These are phyloP conservation scores for Platypus cylindrus DNA, from an alignment of 2,888 invertebrate genomes.

Conservation along the genomic window DNA sequence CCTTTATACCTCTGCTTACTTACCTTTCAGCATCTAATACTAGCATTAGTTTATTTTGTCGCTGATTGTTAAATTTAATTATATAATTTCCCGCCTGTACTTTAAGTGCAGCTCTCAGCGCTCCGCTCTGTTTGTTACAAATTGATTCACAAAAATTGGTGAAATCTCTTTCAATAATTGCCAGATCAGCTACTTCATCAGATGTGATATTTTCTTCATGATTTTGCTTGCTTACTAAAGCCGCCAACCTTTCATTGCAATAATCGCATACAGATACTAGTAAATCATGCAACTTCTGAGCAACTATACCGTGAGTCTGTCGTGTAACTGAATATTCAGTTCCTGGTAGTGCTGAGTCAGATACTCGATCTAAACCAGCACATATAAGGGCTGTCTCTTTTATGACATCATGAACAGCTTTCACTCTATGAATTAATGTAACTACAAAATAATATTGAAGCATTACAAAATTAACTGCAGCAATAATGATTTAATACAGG, in stretches of 20 bases:
- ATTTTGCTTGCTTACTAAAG: slow-evolving; percentile 68
- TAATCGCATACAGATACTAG: slow-evolving; percentile 77
- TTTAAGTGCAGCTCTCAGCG: slow-evolving; percentile 70
- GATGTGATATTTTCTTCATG: slow-evolving; percentile 62
- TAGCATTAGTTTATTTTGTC: slow-evolving; percentile 71
- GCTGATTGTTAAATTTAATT: slow-evolving; percentile 78
- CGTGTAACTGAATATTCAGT: slow-evolving; percentile 54
- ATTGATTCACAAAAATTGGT: slow-evolving; percentile 61
- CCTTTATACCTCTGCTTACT: no score
- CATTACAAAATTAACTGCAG: no score
- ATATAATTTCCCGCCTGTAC: slow-evolving; percentile 85
- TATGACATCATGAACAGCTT: slow-evolving; percentile 64
- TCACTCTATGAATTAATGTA: slow-evolving; percentile 59
- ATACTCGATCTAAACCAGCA: slow-evolving; percentile 36
- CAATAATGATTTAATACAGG: no score
- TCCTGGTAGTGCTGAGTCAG: slow-evolving; percentile 25
- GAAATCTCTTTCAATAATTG: slow-evolving; percentile 66
- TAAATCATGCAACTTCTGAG: slow-evolving; percentile 60
- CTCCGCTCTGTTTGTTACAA: slow-evolving; percentile 60
- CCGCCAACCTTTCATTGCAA: slow-evolving; percentile 85
- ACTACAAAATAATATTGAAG: slow-evolving; percentile 18
- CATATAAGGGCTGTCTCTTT: slow-evolving; percentile 58
- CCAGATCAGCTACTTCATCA: slow-evolving; percentile 60
- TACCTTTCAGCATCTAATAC: slow-evolving; percentile 73
- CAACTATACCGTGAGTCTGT: slow-evolving; percentile 56